A percentile compares a stretch with the other conserved stretches of the same genome.
Conservation (phyloP, 2,797 vertebrate genomes). For the Chelonia mydas region DNA sequence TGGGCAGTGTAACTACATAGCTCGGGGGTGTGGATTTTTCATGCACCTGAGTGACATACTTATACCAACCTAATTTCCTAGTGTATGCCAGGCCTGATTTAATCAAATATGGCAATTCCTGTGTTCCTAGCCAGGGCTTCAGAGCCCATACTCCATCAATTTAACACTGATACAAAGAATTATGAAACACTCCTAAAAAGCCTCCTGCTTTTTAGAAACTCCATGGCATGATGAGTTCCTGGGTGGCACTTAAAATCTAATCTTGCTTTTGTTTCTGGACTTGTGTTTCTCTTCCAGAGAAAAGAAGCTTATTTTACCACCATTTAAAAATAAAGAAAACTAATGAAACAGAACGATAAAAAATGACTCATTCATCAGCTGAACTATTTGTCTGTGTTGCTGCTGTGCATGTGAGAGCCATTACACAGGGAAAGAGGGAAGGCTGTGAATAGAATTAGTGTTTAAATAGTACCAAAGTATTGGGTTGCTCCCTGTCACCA, state of each 20-base stretch:
- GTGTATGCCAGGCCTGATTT: not conserved
- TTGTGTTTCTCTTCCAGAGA: not conserved
- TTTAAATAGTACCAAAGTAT: slow-evolving; percentile 79
- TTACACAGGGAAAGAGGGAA: slow-evolving; percentile 60
- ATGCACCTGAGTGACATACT: not conserved
- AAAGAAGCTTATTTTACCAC: slow-evolving; percentile 47
- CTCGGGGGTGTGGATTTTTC: not conserved
- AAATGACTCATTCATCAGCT: slow-evolving; percentile 69
- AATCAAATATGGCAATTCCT: not conserved
- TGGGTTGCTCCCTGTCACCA: slow-evolving; percentile 78
- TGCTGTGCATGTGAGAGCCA: slow-evolving; percentile 73
- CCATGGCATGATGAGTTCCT: not conserved
- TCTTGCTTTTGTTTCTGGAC: not conserved
- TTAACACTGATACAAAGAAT: not conserved
- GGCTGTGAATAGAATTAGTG: slow-evolving; percentile 77
- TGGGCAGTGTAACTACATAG: not conserved
- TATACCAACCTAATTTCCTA: not conserved
- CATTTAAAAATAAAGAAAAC: slow-evolving; percentile 58
- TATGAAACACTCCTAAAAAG: not conserved
- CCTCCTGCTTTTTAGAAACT: slow-evolving; percentile 28
- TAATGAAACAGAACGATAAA: slow-evolving; percentile 59
- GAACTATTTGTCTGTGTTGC: slow-evolving; percentile 72
- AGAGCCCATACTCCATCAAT: not conserved
- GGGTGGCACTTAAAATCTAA: not conserved
- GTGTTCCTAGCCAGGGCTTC: rapidly evolving